Evolutionary conservation across 2,113 vertebrate genomes (phyloP).

Genomic region (Pelmatolapia mariae): DNA sequence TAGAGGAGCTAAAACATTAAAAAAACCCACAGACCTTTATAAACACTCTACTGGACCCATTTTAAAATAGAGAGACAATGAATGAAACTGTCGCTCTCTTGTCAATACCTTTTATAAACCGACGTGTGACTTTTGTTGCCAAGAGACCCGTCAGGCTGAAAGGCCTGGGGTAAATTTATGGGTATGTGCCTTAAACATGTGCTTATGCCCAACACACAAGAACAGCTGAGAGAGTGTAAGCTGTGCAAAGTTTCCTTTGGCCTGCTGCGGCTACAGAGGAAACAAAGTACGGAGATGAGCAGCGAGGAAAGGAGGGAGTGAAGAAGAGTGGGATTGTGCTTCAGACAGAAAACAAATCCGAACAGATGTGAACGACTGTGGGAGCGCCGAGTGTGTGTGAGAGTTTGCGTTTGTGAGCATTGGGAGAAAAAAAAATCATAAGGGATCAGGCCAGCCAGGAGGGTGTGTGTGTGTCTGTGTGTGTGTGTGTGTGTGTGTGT

Average conservation of each 20-base stretch:
- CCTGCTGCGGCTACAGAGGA: background rate
- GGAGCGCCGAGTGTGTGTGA: constrained; percentile 8
- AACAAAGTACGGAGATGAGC: background rate
- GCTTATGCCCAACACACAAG: background rate
- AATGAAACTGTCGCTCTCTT: background rate
- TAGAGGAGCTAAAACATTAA: background rate
- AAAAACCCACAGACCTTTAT: accelerated
- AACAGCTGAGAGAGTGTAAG: background rate
- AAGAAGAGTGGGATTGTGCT: background rate
- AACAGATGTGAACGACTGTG: constrained; percentile 49
- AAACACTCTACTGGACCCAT: background rate
- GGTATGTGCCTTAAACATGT: background rate
- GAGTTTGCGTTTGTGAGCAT: background rate
- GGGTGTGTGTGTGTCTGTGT: background rate
- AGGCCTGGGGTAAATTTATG: background rate
- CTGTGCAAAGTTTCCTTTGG: constrained; percentile 7
- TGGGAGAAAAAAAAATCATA: background rate
- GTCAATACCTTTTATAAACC: background rate
- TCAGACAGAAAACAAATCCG: constrained; percentile 45
- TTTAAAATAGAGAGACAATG: background rate
- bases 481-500: background rate
- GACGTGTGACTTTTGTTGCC: background rate
- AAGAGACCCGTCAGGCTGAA: background rate
- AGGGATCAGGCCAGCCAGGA: background rate
- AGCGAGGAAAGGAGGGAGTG: background rate